These are phyloP conservation scores for Hemicordylus capensis DNA, from an alignment of 2,113 vertebrate species.

Conservation along the genomic window DNA sequence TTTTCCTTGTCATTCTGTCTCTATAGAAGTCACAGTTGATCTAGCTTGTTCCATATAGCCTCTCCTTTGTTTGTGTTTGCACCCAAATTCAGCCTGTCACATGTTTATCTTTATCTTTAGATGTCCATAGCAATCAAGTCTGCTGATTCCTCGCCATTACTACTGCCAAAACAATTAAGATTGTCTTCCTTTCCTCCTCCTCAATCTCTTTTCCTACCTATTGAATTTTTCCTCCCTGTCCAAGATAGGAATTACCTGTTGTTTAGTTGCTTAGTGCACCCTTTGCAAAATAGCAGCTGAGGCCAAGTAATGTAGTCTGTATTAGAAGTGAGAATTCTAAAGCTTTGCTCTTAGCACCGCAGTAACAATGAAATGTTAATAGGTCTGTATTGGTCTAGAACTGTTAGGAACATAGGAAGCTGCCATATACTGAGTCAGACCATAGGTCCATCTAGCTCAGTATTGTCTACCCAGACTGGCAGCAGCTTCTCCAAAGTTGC, in stretches of 20 bases:
- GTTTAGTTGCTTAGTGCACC: background rate
- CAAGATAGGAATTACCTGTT: background rate
- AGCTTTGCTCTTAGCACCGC: too few relatives aligned
- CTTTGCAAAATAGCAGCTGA: background rate
- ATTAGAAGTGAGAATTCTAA: too few relatives aligned
- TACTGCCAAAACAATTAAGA: background rate
- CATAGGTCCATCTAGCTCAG: too few relatives aligned
- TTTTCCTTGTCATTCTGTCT: background rate
- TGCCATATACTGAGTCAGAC: too few relatives aligned
- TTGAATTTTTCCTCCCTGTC: background rate
- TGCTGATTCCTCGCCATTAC: background rate
- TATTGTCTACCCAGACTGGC: too few relatives aligned
- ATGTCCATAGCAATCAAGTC: background rate
- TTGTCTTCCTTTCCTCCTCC: too few relatives aligned
- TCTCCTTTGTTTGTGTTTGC: background rate
- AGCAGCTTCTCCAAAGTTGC: too few relatives aligned
- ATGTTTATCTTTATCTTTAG: background rate
- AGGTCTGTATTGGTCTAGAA: too few relatives aligned
- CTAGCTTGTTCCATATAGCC: background rate
- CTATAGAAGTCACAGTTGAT: background rate
- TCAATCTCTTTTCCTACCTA: too few relatives aligned
- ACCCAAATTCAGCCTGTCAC: background rate
- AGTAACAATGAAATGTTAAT: too few relatives aligned
- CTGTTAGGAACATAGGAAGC: too few relatives aligned
- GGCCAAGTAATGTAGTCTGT: too few relatives aligned